Evolutionary conservation across 2,888 invertebrate genomes (phyloP).

Genomic region (Sinohyriopsis cumingii): DNA sequence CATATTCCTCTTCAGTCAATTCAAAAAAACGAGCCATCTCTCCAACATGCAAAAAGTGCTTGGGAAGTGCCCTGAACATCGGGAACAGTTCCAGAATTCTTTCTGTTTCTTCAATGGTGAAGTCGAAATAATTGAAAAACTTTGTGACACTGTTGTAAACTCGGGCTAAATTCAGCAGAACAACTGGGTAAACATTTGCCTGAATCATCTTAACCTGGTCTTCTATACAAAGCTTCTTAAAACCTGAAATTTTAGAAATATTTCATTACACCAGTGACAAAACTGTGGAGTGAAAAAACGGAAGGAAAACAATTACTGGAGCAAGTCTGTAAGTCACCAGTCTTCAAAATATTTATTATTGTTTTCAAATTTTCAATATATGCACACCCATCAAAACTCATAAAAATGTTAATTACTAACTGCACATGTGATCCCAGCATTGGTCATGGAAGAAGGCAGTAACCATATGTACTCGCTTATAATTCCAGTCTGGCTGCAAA

Average conservation of each 20-base stretch:
- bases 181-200: slow-evolving; percentile 62
- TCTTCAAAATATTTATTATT: too few relatives aligned
- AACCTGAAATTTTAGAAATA: slow-evolving; percentile 48
- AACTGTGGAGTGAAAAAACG: too few relatives aligned
- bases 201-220: slow-evolving; percentile 63
- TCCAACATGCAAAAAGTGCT: slow-evolving; percentile 61
- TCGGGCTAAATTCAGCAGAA: slow-evolving; percentile 55
- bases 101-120: slow-evolving; percentile 41
- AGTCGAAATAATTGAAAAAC: slow-evolving; percentile 59
- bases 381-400: too few relatives aligned
- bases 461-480: too few relatives aligned
- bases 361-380: too few relatives aligned
- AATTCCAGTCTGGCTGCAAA: too few relatives aligned
- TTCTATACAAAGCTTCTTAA: slow-evolving; percentile 52
- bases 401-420: too few relatives aligned
- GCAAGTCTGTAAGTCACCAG: too few relatives aligned
- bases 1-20: slow-evolving; percentile 58
- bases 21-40: slow-evolving; percentile 49
- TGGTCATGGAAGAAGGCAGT: too few relatives aligned
- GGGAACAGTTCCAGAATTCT: slow-evolving; percentile 56
- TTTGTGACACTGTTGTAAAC: slow-evolving; percentile 54
- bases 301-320: background rate
- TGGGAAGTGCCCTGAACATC: slow-evolving; percentile 42
- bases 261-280: too few relatives aligned
- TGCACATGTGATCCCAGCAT: too few relatives aligned